phyloP scores from a whole-genome alignment of 2,797 vertebrate species.

The Tapera naevia region DNA sequence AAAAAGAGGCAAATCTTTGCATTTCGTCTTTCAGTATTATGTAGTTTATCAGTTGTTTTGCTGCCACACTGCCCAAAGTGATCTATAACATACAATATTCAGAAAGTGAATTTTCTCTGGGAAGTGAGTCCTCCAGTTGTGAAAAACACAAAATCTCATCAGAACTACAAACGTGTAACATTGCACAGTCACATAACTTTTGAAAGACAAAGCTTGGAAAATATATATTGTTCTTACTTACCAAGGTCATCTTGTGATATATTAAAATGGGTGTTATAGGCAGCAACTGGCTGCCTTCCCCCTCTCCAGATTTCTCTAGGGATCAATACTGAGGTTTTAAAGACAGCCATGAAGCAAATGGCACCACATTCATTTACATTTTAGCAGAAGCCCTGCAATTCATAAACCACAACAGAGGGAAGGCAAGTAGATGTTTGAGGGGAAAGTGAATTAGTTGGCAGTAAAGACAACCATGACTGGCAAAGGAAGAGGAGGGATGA shows the following conservation, averaged over 20 bases:
- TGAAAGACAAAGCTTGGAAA: background rate
- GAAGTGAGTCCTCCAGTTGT: background rate
- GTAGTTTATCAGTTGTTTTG: background rate
- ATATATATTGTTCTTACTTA: background rate
- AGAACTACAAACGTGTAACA: accelerated
- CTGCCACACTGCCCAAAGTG: background rate
- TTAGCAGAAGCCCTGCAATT: background rate
- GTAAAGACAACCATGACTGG: background rate
- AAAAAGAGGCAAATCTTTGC: background rate
- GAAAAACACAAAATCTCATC: background rate
- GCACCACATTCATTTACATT: background rate
- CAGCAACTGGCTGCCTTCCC: background rate
- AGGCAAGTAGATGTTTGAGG: background rate
- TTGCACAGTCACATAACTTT: background rate
- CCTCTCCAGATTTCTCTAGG: background rate
- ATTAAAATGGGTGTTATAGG: background rate
- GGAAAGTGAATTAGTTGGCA: background rate
- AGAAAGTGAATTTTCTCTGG: background rate
- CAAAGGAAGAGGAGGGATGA: background rate
- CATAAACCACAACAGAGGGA: background rate
- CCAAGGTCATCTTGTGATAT: background rate
- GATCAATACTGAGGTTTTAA: background rate
- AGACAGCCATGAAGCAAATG: background rate
- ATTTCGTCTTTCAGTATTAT: background rate
- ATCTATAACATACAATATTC: background rate